Evolutionary conservation across 2,888 invertebrate genomes (phyloP).

Genomic region (Microdon myrmicae): DNA sequence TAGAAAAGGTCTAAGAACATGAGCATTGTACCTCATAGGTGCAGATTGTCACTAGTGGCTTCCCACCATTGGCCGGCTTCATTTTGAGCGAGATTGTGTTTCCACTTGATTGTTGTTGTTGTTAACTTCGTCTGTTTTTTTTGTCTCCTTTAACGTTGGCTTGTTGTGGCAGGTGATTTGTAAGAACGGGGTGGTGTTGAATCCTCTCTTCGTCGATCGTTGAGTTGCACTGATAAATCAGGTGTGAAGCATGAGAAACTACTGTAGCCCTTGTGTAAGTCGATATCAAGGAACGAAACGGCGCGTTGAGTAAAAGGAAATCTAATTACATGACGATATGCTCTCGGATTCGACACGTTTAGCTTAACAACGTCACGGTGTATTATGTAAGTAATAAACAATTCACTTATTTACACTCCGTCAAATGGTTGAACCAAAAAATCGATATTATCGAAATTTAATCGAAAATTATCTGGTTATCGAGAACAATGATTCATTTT

Average conservation of each 20-base stretch:
- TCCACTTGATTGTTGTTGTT: no score
- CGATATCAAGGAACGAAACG: constrained; percentile 15
- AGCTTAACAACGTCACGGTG: no score
- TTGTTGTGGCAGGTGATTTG: constrained; percentile 7
- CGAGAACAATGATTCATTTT: no score
- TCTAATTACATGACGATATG: constrained; percentile 38
- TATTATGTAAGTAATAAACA: no score
- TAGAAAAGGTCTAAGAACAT: background rate
- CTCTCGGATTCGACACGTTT: no score
- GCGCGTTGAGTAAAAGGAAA: no score
- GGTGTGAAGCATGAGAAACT: constrained; percentile 39
- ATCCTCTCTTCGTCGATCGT: background rate
- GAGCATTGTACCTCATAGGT: constrained; percentile 58
- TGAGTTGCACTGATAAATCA: constrained; percentile 23
- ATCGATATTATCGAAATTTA: no score
- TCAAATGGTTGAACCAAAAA: no score
- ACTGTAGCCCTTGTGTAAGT: constrained; percentile 36
- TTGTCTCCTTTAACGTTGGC: background rate
- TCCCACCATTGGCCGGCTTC: constrained; percentile 57
- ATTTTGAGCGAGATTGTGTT: no score
- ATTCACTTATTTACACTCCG: no score
- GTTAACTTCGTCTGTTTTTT: constrained; percentile 4
- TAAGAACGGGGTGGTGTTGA: background rate
- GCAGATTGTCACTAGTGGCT: constrained; percentile 60
- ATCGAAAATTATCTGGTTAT: no score